Evolutionary conservation across 1,140 invertebrate genomes (phyloP).

Genomic region (Drosophila equinoxialis): DNA sequence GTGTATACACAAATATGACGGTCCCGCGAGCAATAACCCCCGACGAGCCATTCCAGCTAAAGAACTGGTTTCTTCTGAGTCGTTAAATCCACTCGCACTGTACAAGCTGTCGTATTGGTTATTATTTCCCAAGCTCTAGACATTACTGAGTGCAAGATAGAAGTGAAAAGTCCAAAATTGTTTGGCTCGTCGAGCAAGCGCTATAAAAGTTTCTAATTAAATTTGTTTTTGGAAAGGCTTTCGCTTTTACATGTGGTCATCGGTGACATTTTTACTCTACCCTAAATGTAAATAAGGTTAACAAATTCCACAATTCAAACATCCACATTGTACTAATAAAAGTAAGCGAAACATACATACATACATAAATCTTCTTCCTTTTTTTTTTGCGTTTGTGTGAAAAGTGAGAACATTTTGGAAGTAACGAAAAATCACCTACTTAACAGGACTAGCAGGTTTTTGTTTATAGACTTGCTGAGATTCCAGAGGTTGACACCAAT

Average conservation of each 20-base stretch:
- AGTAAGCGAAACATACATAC: slow-evolving; percentile 46
- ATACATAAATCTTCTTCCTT: slow-evolving; percentile 14
- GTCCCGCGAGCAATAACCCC: slow-evolving; percentile 72
- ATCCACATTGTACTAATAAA: slow-evolving; percentile 28
- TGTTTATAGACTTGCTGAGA: slow-evolving; percentile 49
- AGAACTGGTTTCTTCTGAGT: slow-evolving; percentile 59
- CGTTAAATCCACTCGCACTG: slow-evolving; percentile 27
- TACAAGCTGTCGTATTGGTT: slow-evolving; percentile 32
- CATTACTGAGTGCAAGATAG: slow-evolving; percentile 33
- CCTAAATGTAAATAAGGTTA: slow-evolving; percentile 11
- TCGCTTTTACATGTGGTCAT: slow-evolving; percentile 57
- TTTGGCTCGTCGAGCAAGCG: slow-evolving; percentile 44
- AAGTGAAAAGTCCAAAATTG: slow-evolving; percentile 64
- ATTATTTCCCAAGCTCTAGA: slow-evolving; percentile 21
- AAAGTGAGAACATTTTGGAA: slow-evolving; percentile 74
- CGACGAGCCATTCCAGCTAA: slow-evolving; percentile 30
- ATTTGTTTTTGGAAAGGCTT: slow-evolving; percentile 45
- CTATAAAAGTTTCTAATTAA: slow-evolving; percentile 70
- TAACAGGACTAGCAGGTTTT: slow-evolving; percentile 73
- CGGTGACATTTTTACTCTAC: slow-evolving; percentile 40
- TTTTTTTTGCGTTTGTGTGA: slow-evolving; percentile 46
- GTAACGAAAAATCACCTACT: slow-evolving; percentile 30
- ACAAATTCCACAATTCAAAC: slow-evolving; percentile 11
- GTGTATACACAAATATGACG: slow-evolving; percentile 40
- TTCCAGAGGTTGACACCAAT: not conserved